Evolutionary conservation across 1,140 invertebrate species (phyloP).

Genomic region (Marisa cornuarietis): DNA sequence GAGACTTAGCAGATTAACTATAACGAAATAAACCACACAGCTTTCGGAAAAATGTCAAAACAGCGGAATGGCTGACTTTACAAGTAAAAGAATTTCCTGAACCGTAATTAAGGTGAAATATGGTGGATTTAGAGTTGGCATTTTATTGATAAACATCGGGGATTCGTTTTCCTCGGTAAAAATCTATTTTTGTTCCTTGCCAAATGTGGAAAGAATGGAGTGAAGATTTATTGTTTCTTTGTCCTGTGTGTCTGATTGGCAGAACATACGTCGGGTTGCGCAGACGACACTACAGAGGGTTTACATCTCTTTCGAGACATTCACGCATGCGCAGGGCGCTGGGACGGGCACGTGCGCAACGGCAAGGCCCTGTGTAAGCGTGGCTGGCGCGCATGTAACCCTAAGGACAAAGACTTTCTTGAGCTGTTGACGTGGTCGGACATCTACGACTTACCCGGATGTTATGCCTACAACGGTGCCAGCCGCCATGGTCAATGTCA

Average conservation of each 20-base stretch:
- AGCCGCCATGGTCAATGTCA: conserved; percentile 47
- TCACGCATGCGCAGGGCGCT: conserved; percentile 54
- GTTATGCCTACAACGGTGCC: conserved; percentile 60
- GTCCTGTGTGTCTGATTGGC: neutral
- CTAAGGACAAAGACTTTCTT: conserved; percentile 41
- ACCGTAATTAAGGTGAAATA: no score
- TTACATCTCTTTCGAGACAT: conserved; percentile 47
- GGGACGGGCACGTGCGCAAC: conserved; percentile 57
- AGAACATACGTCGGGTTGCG: conserved; percentile 56
- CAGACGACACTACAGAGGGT: conserved; percentile 50
- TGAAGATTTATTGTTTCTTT: no score
- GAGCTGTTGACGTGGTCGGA: conserved; percentile 51
- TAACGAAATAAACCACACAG: no score
- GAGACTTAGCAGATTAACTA: no score
- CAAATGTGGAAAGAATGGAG: no score
- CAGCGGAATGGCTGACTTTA: no score
- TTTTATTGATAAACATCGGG: no score
- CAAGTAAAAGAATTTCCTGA: no score
- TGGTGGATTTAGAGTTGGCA: no score
- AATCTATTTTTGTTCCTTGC: no score
- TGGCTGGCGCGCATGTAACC: conserved; percentile 59
- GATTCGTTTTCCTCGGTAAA: no score
- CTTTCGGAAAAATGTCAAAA: no score
- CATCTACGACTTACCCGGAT: conserved; percentile 51
- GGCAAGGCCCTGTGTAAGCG: conserved; percentile 48